Evolutionary conservation across 2,113 vertebrate genomes (phyloP).

Genomic region (Theristicus caerulescens): DNA sequence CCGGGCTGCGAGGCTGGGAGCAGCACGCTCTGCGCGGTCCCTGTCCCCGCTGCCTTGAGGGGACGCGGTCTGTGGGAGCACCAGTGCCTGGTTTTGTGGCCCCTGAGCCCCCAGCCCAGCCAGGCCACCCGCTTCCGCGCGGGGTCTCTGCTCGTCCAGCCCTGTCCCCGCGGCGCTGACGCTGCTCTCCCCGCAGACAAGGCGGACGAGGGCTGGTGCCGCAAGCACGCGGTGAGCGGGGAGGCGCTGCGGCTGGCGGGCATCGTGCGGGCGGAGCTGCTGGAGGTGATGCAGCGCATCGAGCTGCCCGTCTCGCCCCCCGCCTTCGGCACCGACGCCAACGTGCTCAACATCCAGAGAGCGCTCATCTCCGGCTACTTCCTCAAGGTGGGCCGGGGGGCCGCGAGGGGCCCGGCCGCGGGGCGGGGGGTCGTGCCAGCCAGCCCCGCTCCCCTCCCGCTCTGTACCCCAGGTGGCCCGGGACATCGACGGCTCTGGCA

Average conservation of each 20-base stretch:
- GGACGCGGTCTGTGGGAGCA: background rate
- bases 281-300: slow-evolving; percentile 91
- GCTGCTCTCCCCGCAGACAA: slow-evolving; percentile 69
- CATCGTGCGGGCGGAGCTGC: slow-evolving; percentile 84
- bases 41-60: rapidly evolving
- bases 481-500: slow-evolving; percentile 85
- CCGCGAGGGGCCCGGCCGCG: rapidly evolving
- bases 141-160: rapidly evolving
- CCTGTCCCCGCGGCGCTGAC: background rate
- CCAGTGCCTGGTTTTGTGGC: rapidly evolving
- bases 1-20: rapidly evolving
- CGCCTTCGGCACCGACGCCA: slow-evolving; percentile 88
- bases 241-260: slow-evolving; percentile 81
- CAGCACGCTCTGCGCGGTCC: rapidly evolving
- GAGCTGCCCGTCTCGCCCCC: slow-evolving; percentile 91
- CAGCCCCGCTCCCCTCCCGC: rapidly evolving
- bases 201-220: slow-evolving; percentile 87
- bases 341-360: slow-evolving; percentile 87
- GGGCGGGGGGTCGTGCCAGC: background rate
- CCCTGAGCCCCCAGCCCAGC: background rate
- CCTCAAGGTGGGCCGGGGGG: slow-evolving; percentile 80
- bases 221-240: slow-evolving; percentile 79
- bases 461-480: slow-evolving; percentile 68
- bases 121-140: rapidly evolving
- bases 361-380: slow-evolving; percentile 94